These are phyloP conservation scores for Polylopha cassiicola DNA, from an alignment of 2,888 invertebrate species.

Conservation along the genomic window DNA sequence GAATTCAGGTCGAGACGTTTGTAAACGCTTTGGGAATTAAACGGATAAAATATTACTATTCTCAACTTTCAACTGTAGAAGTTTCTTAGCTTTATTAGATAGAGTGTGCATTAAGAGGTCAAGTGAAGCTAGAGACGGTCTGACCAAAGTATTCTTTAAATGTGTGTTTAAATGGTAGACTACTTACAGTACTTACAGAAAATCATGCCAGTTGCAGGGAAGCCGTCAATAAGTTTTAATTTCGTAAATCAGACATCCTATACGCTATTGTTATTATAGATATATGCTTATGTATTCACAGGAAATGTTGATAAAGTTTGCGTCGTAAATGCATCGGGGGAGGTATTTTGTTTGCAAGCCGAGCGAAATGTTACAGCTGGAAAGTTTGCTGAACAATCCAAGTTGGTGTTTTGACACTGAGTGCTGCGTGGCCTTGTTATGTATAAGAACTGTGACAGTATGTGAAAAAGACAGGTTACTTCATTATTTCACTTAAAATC, in stretches of 20 bases:
- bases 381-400: slow-evolving; percentile 10
- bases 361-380: slow-evolving; percentile 36
- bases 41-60: slow-evolving; percentile 25
- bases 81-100: slow-evolving; percentile 22
- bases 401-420: slow-evolving; percentile 6
- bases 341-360: slow-evolving; percentile 42
- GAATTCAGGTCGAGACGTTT: slow-evolving; percentile 14
- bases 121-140: no score
- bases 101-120: no score
- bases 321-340: slow-evolving; percentile 41
- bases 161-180: no score
- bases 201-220: no score
- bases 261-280: slow-evolving; percentile 4
- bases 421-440: no score
- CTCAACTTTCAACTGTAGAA: slow-evolving; percentile 27
- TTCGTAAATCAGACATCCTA: no score
- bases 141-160: no score
- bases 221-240: no score
- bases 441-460: no score
- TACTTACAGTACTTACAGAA: no score
- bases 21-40: slow-evolving; percentile 18
- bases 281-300: slow-evolving; percentile 25
- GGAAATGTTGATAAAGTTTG: slow-evolving; percentile 37
- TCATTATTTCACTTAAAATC: no score
- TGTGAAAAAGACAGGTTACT: no score